Conservation (phyloP, 2,797 vertebrate species). For the Poecile montanus region DNA sequence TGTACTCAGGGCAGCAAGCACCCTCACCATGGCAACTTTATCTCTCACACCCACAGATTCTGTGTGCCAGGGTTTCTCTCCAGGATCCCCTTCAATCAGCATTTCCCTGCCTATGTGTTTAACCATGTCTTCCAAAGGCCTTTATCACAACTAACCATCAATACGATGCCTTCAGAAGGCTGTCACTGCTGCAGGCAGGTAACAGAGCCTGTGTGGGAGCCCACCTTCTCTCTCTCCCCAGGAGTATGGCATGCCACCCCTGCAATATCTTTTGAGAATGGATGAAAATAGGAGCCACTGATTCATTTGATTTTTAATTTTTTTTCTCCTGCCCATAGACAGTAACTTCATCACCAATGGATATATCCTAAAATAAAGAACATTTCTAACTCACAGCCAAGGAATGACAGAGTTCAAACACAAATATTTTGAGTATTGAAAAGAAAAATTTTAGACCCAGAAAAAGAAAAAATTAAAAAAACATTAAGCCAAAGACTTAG, state of each 20-base stretch:
- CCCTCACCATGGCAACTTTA: constrained; percentile 53
- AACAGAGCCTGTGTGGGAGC: constrained; percentile 23
- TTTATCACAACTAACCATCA: background rate
- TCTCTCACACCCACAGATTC: constrained; percentile 32
- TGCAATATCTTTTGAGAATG: constrained; percentile 2
- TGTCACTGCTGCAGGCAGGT: background rate
- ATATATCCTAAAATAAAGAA: background rate
- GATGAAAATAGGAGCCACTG: background rate
- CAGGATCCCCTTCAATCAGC: constrained; percentile 25
- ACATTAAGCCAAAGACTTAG: background rate
- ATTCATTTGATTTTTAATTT: background rate
- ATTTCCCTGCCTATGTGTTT: background rate
- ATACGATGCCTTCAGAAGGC: background rate
- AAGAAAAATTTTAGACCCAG: background rate
- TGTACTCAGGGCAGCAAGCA: constrained; percentile 4
- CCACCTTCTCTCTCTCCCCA: background rate
- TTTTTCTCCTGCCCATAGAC: background rate
- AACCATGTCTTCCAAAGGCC: background rate
- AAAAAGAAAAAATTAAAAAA: background rate
- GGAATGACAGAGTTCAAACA: background rate
- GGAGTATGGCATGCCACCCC: background rate
- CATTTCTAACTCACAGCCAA: background rate
- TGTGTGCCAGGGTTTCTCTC: constrained; percentile 16
- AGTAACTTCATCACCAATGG: background rate
- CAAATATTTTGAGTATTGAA: background rate